Conservation (phyloP, 2,797 vertebrate genomes). For the Pantherophis vulpinus region DNA sequence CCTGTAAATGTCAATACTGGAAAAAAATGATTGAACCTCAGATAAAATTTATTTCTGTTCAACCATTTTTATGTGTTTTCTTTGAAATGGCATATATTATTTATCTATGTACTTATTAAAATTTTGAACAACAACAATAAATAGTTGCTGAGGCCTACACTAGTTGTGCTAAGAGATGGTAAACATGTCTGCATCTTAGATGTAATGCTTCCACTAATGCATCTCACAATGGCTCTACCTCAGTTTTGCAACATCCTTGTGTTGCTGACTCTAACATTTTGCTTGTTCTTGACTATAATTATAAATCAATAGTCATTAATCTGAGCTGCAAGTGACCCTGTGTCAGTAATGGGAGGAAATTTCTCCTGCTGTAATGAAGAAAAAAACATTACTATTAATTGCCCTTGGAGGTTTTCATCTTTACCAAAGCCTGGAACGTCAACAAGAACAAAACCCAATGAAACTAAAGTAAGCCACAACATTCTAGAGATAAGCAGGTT, state of each 20-base stretch:
- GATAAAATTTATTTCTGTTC: neutral
- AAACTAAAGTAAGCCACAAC: neutral
- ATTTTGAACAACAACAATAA: neutral
- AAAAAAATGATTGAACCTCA: neutral
- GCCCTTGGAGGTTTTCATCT: conserved; percentile 5
- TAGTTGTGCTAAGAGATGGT: neutral
- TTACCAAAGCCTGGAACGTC: neutral
- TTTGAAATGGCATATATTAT: neutral
- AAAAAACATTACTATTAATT: neutral
- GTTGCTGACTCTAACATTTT: conserved; percentile 13
- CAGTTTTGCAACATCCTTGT: neutral
- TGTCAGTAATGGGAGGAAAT: conserved; percentile 17
- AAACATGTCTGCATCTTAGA: neutral
- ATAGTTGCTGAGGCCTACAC: neutral
- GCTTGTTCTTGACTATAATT: conserved; percentile 18
- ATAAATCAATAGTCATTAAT: conserved; percentile 23
- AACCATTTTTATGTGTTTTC: neutral
- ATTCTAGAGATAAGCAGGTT: neutral
- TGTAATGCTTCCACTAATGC: conserved; percentile 7
- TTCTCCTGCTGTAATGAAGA: neutral
- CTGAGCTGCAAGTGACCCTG: neutral
- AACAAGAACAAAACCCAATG: neutral
- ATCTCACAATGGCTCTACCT: neutral
- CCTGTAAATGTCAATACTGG: neutral
- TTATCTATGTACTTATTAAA: neutral